A percentile compares a stretch with the other conserved stretches of the same genome.
Evolutionary conservation across 2,113 vertebrate genomes (phyloP).

Genomic region (Hemiprocne comata): DNA sequence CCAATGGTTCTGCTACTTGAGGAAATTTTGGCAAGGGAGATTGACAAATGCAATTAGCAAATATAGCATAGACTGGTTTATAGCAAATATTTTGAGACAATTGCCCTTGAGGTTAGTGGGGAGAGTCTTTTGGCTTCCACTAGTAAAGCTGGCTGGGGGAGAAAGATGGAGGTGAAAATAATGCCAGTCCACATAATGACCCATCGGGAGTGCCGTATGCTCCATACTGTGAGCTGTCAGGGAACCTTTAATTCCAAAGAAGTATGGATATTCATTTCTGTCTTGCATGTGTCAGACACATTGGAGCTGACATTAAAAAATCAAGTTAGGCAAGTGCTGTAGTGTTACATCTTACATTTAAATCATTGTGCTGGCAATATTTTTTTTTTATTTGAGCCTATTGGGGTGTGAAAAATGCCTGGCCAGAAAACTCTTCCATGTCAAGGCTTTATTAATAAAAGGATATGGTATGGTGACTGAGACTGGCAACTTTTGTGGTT

Average conservation of each 20-base stretch:
- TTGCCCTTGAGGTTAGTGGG: neutral
- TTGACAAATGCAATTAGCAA: conserved; percentile 49
- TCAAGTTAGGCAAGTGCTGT: conserved; percentile 52
- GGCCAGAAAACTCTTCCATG: conserved; percentile 45
- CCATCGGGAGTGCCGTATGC: neutral
- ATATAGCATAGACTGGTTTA: conserved; percentile 32
- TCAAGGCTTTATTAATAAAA: conserved; percentile 58
- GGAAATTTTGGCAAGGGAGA: conserved; percentile 21
- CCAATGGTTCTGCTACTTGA: conserved; percentile 22
- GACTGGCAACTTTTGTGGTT: neutral
- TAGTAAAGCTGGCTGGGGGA: neutral
- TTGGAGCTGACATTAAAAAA: conserved; percentile 51
- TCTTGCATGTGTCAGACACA: conserved; percentile 51
- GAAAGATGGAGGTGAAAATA: conserved; percentile 18
- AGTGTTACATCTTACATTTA: conserved; percentile 64
- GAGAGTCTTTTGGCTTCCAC: neutral
- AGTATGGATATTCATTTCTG: conserved; percentile 62
- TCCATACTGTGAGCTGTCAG: neutral
- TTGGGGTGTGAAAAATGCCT: conserved; percentile 67
- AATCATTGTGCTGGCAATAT: conserved; percentile 59
- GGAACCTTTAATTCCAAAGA: conserved; percentile 42
- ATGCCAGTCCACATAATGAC: neutral
- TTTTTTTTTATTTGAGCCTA: conserved; percentile 65
- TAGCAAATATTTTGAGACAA: conserved; percentile 48
- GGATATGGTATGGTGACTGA: neutral